Conservation (phyloP, 2,888 invertebrate species). For the Chrysina gloriosa region DNA sequence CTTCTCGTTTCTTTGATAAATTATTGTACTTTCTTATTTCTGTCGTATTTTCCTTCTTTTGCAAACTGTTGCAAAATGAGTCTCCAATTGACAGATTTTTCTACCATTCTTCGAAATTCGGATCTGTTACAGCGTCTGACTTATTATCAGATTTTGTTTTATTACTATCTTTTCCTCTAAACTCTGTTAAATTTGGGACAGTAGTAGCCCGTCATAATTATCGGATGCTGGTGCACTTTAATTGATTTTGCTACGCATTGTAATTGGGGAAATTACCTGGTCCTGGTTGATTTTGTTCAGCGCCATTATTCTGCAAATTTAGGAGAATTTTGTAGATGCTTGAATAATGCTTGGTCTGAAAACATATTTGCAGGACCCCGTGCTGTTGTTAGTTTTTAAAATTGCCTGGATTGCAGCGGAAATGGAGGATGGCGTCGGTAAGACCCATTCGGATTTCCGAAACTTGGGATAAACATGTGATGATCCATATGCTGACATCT, state of each 20-base stretch:
- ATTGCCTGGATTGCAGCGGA: too few relatives aligned
- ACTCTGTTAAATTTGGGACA: background rate
- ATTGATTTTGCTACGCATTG: background rate
- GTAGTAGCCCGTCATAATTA: background rate
- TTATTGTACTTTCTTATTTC: background rate
- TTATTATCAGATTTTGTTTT: background rate
- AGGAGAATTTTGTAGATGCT: background rate
- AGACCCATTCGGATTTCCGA: too few relatives aligned
- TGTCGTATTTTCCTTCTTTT: background rate
- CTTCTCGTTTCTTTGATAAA: background rate
- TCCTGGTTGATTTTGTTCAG: too few relatives aligned
- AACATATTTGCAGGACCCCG: background rate
- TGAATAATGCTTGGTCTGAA: background rate
- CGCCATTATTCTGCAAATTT: background rate
- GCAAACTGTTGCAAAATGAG: background rate
- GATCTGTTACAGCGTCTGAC: background rate
- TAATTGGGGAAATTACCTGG: background rate
- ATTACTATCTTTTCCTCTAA: background rate
- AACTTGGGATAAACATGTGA: too few relatives aligned
- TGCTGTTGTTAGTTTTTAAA: background rate
- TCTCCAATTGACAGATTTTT: background rate
- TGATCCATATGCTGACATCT: too few relatives aligned
- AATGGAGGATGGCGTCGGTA: too few relatives aligned
- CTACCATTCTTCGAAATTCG: slow-evolving; percentile 17
- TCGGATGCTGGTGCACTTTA: background rate